A percentile compares a stretch with the other conserved stretches of the same genome.
These are phyloP conservation scores for Heterohyrax brucei DNA, from an alignment of 2,797 vertebrate genomes.

Conservation along the genomic window DNA sequence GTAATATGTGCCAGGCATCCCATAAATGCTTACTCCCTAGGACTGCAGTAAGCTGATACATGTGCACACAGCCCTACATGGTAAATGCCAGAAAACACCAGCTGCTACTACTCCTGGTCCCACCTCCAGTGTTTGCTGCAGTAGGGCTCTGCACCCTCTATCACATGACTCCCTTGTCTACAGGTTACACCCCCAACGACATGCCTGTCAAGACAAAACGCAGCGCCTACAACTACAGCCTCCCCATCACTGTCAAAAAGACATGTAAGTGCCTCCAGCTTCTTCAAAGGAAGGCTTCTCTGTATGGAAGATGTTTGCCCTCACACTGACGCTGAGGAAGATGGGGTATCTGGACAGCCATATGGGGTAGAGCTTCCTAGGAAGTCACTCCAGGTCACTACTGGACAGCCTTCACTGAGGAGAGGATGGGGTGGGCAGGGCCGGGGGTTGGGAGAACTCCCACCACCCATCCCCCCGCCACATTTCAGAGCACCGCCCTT, in stretches of 20 bases:
- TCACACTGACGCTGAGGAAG: accelerated
- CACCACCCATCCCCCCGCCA: neutral
- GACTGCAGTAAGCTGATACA: accelerated
- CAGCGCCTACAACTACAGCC: constrained; percentile 96
- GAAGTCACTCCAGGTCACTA: neutral
- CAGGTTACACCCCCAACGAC: constrained; percentile 94
- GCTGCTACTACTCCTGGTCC: neutral
- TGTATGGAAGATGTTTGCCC: neutral
- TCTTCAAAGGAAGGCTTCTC: accelerated
- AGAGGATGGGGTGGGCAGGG: neutral
- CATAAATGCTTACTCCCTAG: neutral
- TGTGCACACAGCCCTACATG: accelerated
- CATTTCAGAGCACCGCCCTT: neutral
- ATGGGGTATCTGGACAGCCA: accelerated
- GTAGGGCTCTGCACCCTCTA: neutral
- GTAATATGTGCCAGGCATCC: neutral
- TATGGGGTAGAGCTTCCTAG: neutral
- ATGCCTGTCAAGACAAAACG: constrained; percentile 98
- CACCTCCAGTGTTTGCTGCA: neutral
- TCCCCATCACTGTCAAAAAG: constrained; percentile 96
- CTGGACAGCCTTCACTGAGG: accelerated
- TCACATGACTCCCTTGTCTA: neutral
- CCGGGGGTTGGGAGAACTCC: neutral
- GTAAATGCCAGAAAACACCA: accelerated
- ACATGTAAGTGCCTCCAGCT: constrained; percentile 89